Evolutionary conservation across 2,113 vertebrate species (phyloP).

Genomic region (Varanus salvator): DNA sequence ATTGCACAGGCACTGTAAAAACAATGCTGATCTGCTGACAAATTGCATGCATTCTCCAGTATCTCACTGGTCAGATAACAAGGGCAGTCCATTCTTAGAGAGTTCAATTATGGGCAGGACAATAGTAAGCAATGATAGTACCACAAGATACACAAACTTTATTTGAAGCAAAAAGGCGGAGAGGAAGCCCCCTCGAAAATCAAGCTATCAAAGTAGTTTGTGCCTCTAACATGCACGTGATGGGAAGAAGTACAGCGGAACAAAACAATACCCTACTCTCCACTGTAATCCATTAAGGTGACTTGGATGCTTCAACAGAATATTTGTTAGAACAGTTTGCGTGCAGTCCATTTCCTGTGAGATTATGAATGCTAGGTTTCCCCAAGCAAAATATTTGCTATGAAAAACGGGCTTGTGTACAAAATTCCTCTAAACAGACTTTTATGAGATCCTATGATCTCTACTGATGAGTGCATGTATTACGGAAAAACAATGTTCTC

Average conservation of each 20-base stretch:
- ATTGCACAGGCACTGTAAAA: background rate
- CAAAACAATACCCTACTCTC: background rate
- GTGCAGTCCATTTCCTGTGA: conserved; percentile 47
- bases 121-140: too few relatives aligned
- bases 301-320: background rate
- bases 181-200: background rate
- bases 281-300: background rate
- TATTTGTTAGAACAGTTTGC: background rate
- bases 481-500: background rate
- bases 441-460: conserved; percentile 33
- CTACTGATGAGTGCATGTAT: background rate
- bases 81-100: background rate
- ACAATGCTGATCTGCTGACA: background rate
- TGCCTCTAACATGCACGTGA: background rate
- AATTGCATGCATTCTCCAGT: background rate
- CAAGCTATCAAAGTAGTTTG: background rate
- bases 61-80: background rate
- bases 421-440: conserved; percentile 53
- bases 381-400: background rate
- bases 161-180: background rate
- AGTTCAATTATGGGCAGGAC: too few relatives aligned
- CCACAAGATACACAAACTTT: background rate
- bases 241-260: background rate
- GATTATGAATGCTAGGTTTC: conserved; percentile 40
- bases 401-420: conserved; percentile 50